phyloP scores from a whole-genome alignment of 2,797 vertebrate genomes.

The Erethizon dorsatum region DNA sequence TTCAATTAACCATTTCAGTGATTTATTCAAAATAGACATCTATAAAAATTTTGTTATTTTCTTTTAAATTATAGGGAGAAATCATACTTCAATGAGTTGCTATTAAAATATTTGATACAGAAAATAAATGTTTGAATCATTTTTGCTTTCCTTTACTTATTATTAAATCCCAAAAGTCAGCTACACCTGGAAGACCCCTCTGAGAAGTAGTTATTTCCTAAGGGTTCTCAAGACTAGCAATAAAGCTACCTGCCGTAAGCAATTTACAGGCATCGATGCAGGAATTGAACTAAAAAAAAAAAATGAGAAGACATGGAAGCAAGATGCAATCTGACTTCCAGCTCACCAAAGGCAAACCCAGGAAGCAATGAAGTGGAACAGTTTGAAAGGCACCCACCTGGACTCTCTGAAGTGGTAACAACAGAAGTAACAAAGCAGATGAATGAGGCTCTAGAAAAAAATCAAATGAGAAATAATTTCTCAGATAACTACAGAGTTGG shows the following conservation, averaged over 20 bases:
- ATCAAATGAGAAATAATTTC: neutral
- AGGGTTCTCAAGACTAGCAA: neutral
- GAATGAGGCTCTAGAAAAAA: neutral
- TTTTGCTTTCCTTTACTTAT: constrained; percentile 20
- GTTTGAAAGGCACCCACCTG: neutral
- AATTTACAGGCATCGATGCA: too few species aligned
- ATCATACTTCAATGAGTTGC: neutral
- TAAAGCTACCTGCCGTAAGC: neutral
- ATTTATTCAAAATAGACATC: neutral
- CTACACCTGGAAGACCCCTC: too few species aligned
- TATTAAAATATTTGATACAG: constrained; percentile 40
- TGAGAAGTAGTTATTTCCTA: neutral
- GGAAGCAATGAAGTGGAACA: neutral
- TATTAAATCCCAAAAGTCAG: neutral
- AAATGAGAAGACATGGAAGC: neutral
- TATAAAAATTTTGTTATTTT: constrained; percentile 33
- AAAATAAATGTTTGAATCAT: constrained; percentile 16
- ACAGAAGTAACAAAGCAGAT: neutral
- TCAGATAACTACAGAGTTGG: neutral
- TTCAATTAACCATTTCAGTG: constrained; percentile 21
- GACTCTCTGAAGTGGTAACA: neutral
- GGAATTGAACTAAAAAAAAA: neutral
- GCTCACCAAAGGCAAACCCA: neutral
- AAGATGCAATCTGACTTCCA: neutral
- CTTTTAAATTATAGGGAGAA: constrained; percentile 47